phyloP scores from a whole-genome alignment of 2,888 invertebrate genomes.

The Campopleginae sp. region DNA sequence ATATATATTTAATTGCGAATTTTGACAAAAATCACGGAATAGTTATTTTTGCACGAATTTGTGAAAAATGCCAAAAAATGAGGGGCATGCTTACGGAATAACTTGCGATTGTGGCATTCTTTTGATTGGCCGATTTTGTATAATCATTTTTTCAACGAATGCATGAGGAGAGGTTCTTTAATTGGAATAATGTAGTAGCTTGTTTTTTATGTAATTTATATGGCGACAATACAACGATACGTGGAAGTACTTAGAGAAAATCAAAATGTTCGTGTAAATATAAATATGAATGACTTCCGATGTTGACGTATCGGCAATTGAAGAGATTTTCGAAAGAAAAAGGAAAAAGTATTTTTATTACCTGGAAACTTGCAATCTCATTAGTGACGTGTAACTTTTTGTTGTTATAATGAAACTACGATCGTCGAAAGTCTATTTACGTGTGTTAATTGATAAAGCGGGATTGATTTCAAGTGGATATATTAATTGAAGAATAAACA shows the following conservation, averaged over 20 bases:
- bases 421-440: not conserved
- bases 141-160: not conserved
- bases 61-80: not conserved
- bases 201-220: constrained; percentile 35
- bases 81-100: not conserved
- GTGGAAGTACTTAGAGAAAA: constrained; percentile 61
- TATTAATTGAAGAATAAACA: not conserved
- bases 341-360: constrained; percentile 41
- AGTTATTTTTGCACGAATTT: constrained; percentile 13
- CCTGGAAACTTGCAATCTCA: constrained; percentile 6
- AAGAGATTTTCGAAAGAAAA: constrained; percentile 9
- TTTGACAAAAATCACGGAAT: not conserved
- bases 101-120: not conserved
- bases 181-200: not conserved
- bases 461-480: not conserved
- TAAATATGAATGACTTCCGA: constrained; percentile 26
- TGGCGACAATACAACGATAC: constrained; percentile 62
- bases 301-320: constrained; percentile 30
- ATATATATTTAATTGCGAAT: not conserved
- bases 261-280: constrained; percentile 57
- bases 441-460: not conserved
- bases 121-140: not conserved
- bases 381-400: not conserved
- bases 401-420: not conserved
- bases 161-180: not conserved